Percentiles rank a stretch among this genome's conserved stretches.
phyloP scores from a whole-genome alignment of 2,113 vertebrate species.

The Tupaia tana region DNA sequence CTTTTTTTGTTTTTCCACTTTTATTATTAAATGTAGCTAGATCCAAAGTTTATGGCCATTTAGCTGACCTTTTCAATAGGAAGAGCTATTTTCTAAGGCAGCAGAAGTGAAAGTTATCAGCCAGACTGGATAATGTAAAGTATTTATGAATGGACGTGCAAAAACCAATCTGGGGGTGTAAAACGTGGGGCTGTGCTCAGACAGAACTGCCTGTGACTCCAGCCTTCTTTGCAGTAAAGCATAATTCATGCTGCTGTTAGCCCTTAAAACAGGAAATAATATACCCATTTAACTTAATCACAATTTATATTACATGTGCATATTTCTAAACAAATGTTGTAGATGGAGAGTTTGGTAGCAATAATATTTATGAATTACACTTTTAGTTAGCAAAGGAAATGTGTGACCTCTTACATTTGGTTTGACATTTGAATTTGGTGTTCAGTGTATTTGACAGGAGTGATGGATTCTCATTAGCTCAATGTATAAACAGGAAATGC shows the following conservation, averaged over 20 bases:
- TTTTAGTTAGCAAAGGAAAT: constrained; percentile 93
- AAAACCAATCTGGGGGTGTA: constrained; percentile 74
- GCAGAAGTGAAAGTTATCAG: constrained; percentile 70
- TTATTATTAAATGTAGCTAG: constrained; percentile 62
- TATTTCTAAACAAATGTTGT: constrained; percentile 92
- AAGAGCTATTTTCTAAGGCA: constrained; percentile 79
- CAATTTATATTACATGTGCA: constrained; percentile 93
- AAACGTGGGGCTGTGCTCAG: constrained; percentile 69
- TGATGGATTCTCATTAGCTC: constrained; percentile 92
- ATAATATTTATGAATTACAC: constrained; percentile 94
- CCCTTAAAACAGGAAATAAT: constrained; percentile 93
- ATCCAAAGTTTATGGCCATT: constrained; percentile 65
- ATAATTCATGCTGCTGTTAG: constrained; percentile 90
- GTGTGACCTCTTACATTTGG: constrained; percentile 93
- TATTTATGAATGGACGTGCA: constrained; percentile 81
- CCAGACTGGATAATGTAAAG: constrained; percentile 73
- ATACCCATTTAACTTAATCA: constrained; percentile 92
- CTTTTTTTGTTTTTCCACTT: constrained; percentile 60
- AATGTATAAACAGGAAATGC: constrained; percentile 93
- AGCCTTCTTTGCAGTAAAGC: constrained; percentile 87
- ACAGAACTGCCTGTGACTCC: constrained; percentile 82
- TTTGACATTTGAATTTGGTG: constrained; percentile 92
- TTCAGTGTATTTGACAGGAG: constrained; percentile 88
- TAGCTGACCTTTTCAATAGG: constrained; percentile 65
- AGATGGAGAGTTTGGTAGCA: constrained; percentile 91